Percentiles rank a stretch among this genome's conserved stretches.
These are phyloP conservation scores for Alca torda DNA, from an alignment of 2,797 vertebrate genomes.

Conservation along the genomic window DNA sequence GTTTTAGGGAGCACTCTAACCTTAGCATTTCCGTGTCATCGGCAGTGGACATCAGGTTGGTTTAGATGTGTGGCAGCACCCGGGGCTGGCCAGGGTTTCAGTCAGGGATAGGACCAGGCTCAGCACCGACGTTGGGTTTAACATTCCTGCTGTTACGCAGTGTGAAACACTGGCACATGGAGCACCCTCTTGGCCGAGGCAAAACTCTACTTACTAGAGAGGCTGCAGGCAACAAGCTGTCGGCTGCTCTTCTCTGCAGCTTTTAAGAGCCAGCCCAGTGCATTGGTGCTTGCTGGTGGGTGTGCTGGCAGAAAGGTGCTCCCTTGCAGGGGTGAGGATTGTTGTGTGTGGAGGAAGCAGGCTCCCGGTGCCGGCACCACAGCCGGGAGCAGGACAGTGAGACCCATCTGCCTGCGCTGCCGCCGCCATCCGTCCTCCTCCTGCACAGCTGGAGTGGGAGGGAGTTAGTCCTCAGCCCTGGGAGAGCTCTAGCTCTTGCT, in stretches of 20 bases:
- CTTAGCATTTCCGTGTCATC: accelerated
- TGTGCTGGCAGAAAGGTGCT: background rate
- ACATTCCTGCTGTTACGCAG: background rate
- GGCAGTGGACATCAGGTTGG: accelerated
- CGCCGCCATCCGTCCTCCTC: background rate
- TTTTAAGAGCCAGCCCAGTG: background rate
- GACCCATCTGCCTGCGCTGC: background rate
- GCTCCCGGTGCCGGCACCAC: background rate
- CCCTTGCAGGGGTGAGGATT: background rate
- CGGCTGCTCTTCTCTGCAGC: background rate
- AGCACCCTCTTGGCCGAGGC: background rate
- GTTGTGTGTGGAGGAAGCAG: background rate
- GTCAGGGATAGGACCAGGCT: background rate
- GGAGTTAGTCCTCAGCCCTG: background rate
- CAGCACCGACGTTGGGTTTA: background rate
- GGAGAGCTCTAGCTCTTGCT: background rate
- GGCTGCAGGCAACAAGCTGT: background rate
- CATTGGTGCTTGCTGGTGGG: background rate
- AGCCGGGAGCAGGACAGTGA: accelerated
- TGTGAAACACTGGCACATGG: background rate
- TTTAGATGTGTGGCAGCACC: background rate
- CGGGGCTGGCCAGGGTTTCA: background rate
- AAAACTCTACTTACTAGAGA: background rate
- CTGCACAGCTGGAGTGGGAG: background rate
- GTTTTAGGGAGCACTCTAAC: background rate